These are phyloP conservation scores for Siniperca chuatsi DNA, from an alignment of 2,113 vertebrate genomes.

Conservation along the genomic window DNA sequence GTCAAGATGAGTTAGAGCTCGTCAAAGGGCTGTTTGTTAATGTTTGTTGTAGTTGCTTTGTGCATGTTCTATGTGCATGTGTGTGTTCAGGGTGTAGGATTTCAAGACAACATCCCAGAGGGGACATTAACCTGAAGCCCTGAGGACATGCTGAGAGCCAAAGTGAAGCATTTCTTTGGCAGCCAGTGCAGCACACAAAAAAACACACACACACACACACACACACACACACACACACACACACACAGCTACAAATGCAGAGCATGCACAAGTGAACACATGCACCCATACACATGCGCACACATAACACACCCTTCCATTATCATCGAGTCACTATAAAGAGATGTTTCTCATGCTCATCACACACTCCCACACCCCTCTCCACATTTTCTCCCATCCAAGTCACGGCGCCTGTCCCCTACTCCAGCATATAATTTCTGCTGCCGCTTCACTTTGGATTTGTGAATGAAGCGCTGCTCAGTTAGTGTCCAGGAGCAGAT, in stretches of 20 bases:
- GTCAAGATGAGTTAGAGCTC: slow-evolving; percentile 60
- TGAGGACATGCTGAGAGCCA: slow-evolving; percentile 41
- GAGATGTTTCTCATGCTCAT: slow-evolving; percentile 49
- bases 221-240: slow-evolving; percentile 29
- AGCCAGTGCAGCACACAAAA: slow-evolving; percentile 27
- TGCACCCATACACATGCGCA: neutral
- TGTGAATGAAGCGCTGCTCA: slow-evolving; percentile 75
- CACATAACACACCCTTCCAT: slow-evolving; percentile 8
- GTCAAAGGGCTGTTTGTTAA: slow-evolving; percentile 54
- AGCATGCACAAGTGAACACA: slow-evolving; percentile 16
- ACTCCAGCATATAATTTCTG: slow-evolving; percentile 58
- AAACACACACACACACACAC: slow-evolving; percentile 26
- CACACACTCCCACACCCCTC: slow-evolving; percentile 14
- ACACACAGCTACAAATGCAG: neutral
- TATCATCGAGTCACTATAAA: slow-evolving; percentile 27
- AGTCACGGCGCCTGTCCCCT: slow-evolving; percentile 38
- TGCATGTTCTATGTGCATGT: slow-evolving; percentile 24
- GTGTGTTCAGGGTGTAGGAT: slow-evolving; percentile 51
- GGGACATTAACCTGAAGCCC: slow-evolving; percentile 42
- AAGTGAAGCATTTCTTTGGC: slow-evolving; percentile 35
- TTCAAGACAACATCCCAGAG: slow-evolving; percentile 67
- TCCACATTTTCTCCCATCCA: slow-evolving; percentile 26
- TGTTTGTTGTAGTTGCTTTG: slow-evolving; percentile 48
- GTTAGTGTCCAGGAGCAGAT: slow-evolving; percentile 56
- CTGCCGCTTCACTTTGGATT: slow-evolving; percentile 68